Evolutionary conservation across 2,888 invertebrate species (phyloP).

Genomic region (Scelioninae gen. 1): DNA sequence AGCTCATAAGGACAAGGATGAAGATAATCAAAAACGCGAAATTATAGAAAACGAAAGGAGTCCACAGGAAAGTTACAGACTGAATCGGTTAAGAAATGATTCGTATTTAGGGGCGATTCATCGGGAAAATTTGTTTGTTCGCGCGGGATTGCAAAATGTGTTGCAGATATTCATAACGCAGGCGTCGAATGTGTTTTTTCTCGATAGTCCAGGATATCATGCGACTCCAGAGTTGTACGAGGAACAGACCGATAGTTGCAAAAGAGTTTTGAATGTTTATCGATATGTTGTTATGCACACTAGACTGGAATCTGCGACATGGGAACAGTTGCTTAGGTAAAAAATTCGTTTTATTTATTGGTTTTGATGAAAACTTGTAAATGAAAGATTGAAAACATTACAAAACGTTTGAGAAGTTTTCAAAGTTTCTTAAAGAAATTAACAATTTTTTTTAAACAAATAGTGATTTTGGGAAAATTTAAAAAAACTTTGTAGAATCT

Average conservation of each 20-base stretch:
- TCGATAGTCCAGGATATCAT: constrained; percentile 86
- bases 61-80: constrained; percentile 81
- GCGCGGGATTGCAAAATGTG: constrained; percentile 93
- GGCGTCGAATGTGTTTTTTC: constrained; percentile 96
- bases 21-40: constrained; percentile 79
- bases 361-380: too few species aligned
- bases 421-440: too few species aligned
- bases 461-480: too few species aligned
- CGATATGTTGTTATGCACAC: constrained; percentile 98
- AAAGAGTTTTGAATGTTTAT: constrained; percentile 97
- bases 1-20: constrained; percentile 83
- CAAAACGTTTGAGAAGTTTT: too few species aligned
- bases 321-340: constrained; percentile 87
- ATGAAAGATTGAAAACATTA: too few species aligned
- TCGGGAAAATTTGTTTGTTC: constrained; percentile 91
- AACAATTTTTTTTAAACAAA: too few species aligned
- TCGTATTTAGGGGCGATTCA: constrained; percentile 94
- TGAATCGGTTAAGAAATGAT: constrained; percentile 89
- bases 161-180: constrained; percentile 96
- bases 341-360: neutral
- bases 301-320: constrained; percentile 95
- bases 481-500: too few species aligned
- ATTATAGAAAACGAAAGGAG: constrained; percentile 78
- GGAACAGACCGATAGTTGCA: constrained; percentile 98
- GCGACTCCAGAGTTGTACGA: constrained; percentile 89